A percentile compares a stretch with the other conserved stretches of the same genome.
Evolutionary conservation across 2,113 vertebrate genomes (phyloP).

Genomic region (Zapus hudsonius): DNA sequence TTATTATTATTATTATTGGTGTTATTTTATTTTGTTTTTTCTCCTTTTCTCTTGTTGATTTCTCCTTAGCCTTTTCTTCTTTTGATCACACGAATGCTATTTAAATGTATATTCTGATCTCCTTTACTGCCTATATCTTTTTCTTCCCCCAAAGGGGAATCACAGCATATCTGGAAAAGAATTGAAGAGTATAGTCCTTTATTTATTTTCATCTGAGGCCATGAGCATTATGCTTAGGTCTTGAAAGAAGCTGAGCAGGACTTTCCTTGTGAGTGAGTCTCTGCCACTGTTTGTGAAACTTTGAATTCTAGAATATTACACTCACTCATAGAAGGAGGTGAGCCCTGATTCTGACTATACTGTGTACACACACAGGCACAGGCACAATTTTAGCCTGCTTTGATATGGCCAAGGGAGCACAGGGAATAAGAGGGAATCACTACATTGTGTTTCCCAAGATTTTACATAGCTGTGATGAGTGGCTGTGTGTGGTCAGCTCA

Average conservation of each 20-base stretch:
- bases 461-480: not conserved
- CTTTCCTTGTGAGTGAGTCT: not conserved
- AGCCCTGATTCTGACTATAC: not conserved
- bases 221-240: not conserved
- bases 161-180: slow-evolving; percentile 52
- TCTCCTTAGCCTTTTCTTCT: slow-evolving; percentile 54
- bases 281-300: not conserved
- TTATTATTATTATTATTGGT: not conserved
- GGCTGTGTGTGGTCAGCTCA: not conserved
- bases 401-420: not conserved
- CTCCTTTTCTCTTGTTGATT: slow-evolving; percentile 51
- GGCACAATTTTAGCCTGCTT: not conserved
- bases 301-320: not conserved
- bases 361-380: not conserved
- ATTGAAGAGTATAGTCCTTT: slow-evolving; percentile 18
- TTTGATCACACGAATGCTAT: not conserved
- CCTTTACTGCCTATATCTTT: not conserved
- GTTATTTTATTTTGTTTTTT: not conserved
- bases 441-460: too few species aligned
- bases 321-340: not conserved
- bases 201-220: slow-evolving; percentile 69
- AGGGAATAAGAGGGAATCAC: not conserved
- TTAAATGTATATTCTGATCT: not conserved
- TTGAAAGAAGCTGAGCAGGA: slow-evolving; percentile 24
- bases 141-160: slow-evolving; percentile 75